Base-by-base conservation (phyloP, 2,113 vertebrate species). In the Syngnathus typhle region DNA sequence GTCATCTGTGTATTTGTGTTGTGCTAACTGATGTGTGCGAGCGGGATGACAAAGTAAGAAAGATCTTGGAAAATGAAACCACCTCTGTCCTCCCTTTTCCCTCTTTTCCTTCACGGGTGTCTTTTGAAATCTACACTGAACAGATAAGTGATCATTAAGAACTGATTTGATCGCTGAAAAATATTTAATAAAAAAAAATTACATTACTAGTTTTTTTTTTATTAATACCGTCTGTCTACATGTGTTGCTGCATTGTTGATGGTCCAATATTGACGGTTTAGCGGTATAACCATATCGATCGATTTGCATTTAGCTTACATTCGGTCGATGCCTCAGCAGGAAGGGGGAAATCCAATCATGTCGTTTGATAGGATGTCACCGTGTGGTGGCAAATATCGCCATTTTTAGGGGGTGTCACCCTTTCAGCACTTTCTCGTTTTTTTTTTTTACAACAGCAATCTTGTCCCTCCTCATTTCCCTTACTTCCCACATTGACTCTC, bases 401-500 rank as follows among this genome's bases (percentile, higher is more conserved):
- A 66, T 73, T 54, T 56, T 36, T 64, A 62, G 54, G 23, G 60
- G 19, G 43, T 60, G 9, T 55, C 65, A 64, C 65, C 15, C 68
- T 65, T 10, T 19, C 49, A 51, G 41, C 12, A 65, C 65, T 12
- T 66, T 65, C 7, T 19, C 15, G 41, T 21, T 64, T 23, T 61
- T 68, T 58, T 7, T 21, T 32, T 27, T 8, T 65, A 51, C 51
- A 18, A 66, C 38, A 23, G 23, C 64, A 9, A 39, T 56, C 47
- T 16, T 38, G 11, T 23, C 38, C 60, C 39, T 4, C 43, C 60
- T 44, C 41, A 38, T 38, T 65, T 32, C 27, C 66, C 61, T 82
- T 32, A 66, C 80, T 67, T 75, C 68, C 68, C 73, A 66, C 68
- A 77, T 75, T 80, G 73, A 69, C 78, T 73, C 79, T 73, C 70